phyloP scores from a whole-genome alignment of 2,888 invertebrate genomes.

The Mythimna loreyi region DNA sequence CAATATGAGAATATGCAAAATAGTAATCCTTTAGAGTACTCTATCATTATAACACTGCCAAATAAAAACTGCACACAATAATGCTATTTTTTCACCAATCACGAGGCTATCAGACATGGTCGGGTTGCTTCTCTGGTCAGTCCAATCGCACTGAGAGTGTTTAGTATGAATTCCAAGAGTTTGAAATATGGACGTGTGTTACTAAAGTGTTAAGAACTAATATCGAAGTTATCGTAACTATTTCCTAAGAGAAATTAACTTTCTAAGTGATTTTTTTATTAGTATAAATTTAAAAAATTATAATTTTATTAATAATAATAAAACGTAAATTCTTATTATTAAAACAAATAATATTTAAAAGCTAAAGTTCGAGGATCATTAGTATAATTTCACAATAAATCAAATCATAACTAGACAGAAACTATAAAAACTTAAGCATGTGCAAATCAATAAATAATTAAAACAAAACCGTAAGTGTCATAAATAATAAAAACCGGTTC shows the following conservation, averaged over 20 bases:
- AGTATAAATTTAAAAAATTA: background rate
- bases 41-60: conserved; percentile 62
- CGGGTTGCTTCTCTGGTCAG: conserved; percentile 40
- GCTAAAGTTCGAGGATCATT: conserved; percentile 7
- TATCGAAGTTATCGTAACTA: conserved; percentile 24
- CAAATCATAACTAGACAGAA: background rate
- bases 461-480: background rate
- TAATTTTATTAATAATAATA: background rate
- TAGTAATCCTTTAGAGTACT: conserved; percentile 53
- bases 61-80: conserved; percentile 47
- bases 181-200: conserved; percentile 44
- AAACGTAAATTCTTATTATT: background rate
- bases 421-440: background rate
- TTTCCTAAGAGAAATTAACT: conserved; percentile 10
- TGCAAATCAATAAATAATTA: background rate
- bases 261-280: conserved; percentile 9
- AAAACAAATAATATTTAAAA: too few species aligned
- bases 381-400: conserved; percentile 19
- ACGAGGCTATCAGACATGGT: conserved; percentile 28
- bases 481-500: conserved; percentile 23
- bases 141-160: conserved; percentile 33
- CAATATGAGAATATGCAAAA: conserved; percentile 46
- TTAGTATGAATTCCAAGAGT: conserved; percentile 55
- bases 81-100: conserved; percentile 30
- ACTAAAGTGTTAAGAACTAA: background rate